These are phyloP conservation scores for Astropecten irregularis DNA, from an alignment of 53 echinoderm and acorn worm genomes.

Conservation along the genomic window DNA sequence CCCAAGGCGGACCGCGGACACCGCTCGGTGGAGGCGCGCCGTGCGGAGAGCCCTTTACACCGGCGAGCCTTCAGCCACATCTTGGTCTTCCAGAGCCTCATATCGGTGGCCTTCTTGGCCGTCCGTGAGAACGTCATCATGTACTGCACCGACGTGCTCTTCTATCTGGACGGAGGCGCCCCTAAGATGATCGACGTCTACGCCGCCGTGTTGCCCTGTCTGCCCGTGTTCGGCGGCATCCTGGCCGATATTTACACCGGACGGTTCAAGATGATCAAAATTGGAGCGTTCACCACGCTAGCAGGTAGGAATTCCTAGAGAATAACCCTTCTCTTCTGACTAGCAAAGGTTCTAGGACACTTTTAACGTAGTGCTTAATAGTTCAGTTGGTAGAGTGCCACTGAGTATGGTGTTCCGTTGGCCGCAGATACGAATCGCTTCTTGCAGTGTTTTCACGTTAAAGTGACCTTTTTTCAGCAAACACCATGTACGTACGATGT, in stretches of 20 bases:
- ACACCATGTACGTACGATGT: too few relatives aligned
- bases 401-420: too few relatives aligned
- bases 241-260: slow-evolving; percentile 57
- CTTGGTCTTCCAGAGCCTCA: slow-evolving; percentile 61
- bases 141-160: slow-evolving; percentile 58
- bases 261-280: slow-evolving; percentile 53
- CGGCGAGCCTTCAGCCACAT: slow-evolving; percentile 48
- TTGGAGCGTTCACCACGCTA: slow-evolving; percentile 55
- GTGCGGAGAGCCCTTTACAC: slow-evolving; percentile 16
- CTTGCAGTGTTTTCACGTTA: too few relatives aligned
- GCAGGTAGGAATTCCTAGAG: slow-evolving; percentile 68
- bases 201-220: slow-evolving; percentile 65
- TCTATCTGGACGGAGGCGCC: slow-evolving; percentile 49
- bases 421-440: too few relatives aligned
- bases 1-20: background rate
- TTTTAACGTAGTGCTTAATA: too few relatives aligned
- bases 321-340: background rate
- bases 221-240: slow-evolving; percentile 77
- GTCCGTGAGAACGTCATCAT: slow-evolving; percentile 61
- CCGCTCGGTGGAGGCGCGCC: too few relatives aligned
- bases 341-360: background rate
- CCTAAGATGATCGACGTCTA: slow-evolving; percentile 70
- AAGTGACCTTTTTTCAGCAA: too few relatives aligned
- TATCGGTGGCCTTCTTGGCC: slow-evolving; percentile 63
- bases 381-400: too few relatives aligned